Percentiles rank a stretch among this genome's conserved stretches.
These are phyloP conservation scores for Stegostoma tigrinum DNA, from an alignment of 2,113 vertebrate genomes.

Conservation along the genomic window DNA sequence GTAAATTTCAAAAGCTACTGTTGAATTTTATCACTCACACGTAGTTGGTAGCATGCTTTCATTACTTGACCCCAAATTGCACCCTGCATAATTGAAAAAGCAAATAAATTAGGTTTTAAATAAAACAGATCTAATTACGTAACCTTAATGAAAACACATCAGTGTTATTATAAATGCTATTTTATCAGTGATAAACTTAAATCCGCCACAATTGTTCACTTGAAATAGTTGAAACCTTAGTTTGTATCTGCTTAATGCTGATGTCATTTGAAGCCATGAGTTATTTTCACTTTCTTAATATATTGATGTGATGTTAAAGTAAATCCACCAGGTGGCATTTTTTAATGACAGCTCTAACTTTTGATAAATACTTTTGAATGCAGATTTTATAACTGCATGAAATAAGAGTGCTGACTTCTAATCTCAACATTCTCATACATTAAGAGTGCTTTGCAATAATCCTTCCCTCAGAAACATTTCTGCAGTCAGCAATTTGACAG, in stretches of 20 bases:
- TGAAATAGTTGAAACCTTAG: background rate
- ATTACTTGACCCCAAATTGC: background rate
- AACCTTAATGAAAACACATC: background rate
- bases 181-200: background rate
- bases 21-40: background rate
- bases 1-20: background rate
- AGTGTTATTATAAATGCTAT: background rate
- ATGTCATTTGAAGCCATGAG: background rate
- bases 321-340: slow-evolving; percentile 28
- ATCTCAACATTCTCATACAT: background rate
- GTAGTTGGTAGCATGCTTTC: background rate
- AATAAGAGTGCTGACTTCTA: background rate
- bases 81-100: background rate
- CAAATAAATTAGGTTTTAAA: background rate
- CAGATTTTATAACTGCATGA: background rate
- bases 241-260: background rate
- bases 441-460: background rate
- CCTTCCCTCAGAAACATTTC: background rate
- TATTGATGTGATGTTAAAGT: background rate
- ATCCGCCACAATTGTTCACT: background rate
- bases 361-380: background rate
- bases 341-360: background rate
- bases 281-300: background rate
- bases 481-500: background rate
- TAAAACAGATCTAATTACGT: background rate